Evolutionary conservation across 2,888 invertebrate genomes (phyloP), one percentile per base, ranked within the genome.

Genomic region (Bembecia ichneumoniformis): DNA sequence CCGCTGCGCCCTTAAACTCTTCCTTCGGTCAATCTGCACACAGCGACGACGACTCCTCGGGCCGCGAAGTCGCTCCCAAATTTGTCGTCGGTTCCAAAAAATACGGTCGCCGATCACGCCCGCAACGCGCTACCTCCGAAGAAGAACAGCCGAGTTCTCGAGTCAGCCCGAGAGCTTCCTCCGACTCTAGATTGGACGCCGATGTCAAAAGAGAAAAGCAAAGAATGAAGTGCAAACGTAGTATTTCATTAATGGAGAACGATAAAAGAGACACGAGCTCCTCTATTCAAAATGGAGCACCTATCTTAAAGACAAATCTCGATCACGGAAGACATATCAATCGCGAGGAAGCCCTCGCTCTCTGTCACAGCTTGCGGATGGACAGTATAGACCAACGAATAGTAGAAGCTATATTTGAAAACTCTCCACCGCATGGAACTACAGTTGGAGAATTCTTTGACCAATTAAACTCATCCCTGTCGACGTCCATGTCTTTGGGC

Each of bases 31-130:
- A 15, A 4, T 9, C 44, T 9, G 4, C 64, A 47, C 72, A 66
- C 57, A 82, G 74, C 60, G 86, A 87, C 74, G 83, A 82, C 59
- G 90, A 90, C 55, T 89, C 90, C 4, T 91, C 92, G 0, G 92
- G 91, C 55, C 88, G 92, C 40, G 93, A 93, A 76, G 90, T 92
- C 10, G 92, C 91, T 1, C 93, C 93, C 3, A 92, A 92, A 66
- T 90, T 91, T 57, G 90, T 93, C 0, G 91, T 91, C 62, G 93
- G 93, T 1, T 89, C 91, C 17, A 94, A 94, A 68, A 93, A 93
- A 69, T 94, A 94, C 76, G 94, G 93, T 0, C 87, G 94, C 0
- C 86, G 93, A 46, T 92, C 93, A 2, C 87, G 92, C 43, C 93
- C 93, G 0, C 88, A 88, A 55, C 75, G 75, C 48, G 50, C 57